Base-by-base conservation (phyloP, 1,140 invertebrate genomes). In the Cydia splendana region DNA sequence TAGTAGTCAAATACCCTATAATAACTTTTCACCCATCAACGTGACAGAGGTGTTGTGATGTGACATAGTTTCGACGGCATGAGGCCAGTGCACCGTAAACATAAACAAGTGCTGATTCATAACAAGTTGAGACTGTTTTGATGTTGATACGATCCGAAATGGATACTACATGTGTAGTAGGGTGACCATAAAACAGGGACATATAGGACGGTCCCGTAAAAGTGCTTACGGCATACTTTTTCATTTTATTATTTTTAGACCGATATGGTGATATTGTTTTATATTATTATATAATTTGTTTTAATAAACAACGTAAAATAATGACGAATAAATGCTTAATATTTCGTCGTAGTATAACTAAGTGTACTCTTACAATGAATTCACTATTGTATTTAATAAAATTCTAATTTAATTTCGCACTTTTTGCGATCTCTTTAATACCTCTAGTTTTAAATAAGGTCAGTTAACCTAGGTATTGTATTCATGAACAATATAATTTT, bases 81-180 rank as follows among this genome's bases (percentile, higher is more conserved):
- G 57, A 62, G 57, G 18, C 18, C 57, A 62, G 6, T 62, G 57
- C 57, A 62, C 57, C 18, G 57, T 62, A 62, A 62, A 62, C 57
- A 62, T 62, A 24, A 62, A 62, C 57, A 62, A 62, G 57, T 62
- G 57, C 57, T 62, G 57, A 62, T 62, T 62, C 57, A 62, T 62
- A 18, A 12, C 20, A 7, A 62, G 57, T 9, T 3, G 57, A 62
- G 57, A 24, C 20, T 62, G 57, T 62, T 62, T 24, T 62, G 53
- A 57, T 57, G 53, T 13, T 13, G 53, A 48, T 18, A 57, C 53
- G 51, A n/a, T n/a, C 51, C 9, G 51, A 53, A 53, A n/a, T 20
- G 15, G 67, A 71, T 38, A 42, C 30, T 71, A 38, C 67, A 71
- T 71, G 67, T 71, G 34, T 20, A 38, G 34, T 71, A 71, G 67